Base-by-base conservation (phyloP, 2,888 invertebrate genomes). In the Limnephilus lunatus region DNA sequence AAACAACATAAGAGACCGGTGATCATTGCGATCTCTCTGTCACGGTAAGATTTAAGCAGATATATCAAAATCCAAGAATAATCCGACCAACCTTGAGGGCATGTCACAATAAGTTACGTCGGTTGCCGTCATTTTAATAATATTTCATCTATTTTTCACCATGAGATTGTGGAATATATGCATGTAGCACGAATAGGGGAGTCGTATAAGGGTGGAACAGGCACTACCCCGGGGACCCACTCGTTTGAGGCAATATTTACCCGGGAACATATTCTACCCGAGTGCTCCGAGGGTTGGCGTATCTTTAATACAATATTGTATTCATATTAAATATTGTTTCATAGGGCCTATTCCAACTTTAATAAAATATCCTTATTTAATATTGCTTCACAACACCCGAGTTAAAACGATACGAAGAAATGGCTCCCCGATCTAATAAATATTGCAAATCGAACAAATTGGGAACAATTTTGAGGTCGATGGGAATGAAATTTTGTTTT, bases 231-330 rank as follows among this genome's bases (percentile, higher is more conserved):
- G 15, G 86, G 48, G 86, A 86, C 86, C 48, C 44, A 86, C 86
- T 86, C 86, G 86, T 86, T 86, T 86, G 86, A 86, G 48, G 86
- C 86, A 86, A 86, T 86, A 86, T 86, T 86, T 86, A 44, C 86
- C 48, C 86, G 86, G 86, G 86, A 86, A 86, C 30, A 86, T 86
- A 44, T 48, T 86, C 48, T 32, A 44, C n/a, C 30, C 86, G 48
- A 86, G 86, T 86, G 44, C n/a, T 86, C 44, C 30, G n/a, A 86
- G 86, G 86, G 44, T 30, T 30, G 48, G 44, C 68, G 32, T 82
- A 82, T 82, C 82, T 82, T 82, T 31, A 32, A 82, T n/a, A n/a
- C n/a, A n/a, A n/a, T 82, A 82, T 32, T 82, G 32, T 32, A 82
- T 32, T 15, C 82, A 31, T 82, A 82, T 82, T 82, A 31, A 31